Evolutionary conservation across 2,113 vertebrate species (phyloP).

Genomic region (Leptosomus discolor): DNA sequence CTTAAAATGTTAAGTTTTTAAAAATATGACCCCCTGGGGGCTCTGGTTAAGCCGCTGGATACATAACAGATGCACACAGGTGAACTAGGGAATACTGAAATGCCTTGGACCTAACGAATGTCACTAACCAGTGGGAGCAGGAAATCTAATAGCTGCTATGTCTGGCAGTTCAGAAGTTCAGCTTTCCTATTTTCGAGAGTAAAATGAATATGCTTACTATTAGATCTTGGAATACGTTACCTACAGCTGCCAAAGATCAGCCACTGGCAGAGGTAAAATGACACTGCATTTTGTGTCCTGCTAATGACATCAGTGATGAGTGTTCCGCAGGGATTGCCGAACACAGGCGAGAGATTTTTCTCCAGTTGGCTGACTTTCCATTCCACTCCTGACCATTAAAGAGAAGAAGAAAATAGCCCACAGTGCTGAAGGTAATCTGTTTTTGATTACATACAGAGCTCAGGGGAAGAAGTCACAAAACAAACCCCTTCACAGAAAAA

Average conservation of each 20-base stretch:
- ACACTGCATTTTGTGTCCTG: background rate
- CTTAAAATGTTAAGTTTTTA: background rate
- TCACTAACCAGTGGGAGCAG: background rate
- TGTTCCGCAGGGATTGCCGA: background rate
- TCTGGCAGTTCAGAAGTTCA: background rate
- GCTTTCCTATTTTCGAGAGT: background rate
- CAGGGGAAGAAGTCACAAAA: background rate
- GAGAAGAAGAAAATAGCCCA: background rate
- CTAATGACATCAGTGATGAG: background rate
- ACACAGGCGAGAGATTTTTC: background rate
- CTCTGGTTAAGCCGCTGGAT: background rate
- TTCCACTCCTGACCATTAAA: background rate
- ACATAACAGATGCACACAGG: fast-evolving
- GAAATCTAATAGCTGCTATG: background rate
- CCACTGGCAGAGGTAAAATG: background rate
- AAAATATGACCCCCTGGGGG: background rate
- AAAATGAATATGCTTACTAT: background rate
- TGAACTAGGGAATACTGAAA: background rate
- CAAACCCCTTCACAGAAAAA: background rate
- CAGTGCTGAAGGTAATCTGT: background rate
- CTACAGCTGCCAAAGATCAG: background rate
- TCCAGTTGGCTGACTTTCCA: background rate
- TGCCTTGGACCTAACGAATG: background rate
- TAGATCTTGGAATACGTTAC: background rate
- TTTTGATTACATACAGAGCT: background rate